These are phyloP conservation scores for Chunga burmeisteri DNA, from an alignment of 2,113 vertebrate species.

Conservation along the genomic window DNA sequence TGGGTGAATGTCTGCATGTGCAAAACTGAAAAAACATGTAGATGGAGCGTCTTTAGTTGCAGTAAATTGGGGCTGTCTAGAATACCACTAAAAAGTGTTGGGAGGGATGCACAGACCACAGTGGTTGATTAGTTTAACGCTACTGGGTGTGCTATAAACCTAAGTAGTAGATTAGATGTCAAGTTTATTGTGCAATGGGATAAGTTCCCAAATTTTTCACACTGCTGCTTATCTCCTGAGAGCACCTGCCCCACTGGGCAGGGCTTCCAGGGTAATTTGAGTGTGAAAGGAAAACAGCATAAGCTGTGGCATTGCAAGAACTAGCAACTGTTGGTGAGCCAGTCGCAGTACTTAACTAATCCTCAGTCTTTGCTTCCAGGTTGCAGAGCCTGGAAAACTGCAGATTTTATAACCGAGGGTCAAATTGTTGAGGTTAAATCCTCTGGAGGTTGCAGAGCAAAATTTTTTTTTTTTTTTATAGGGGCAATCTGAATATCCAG, in stretches of 20 bases:
- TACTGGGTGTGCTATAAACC: neutral
- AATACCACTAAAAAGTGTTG: neutral
- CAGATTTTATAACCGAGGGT: neutral
- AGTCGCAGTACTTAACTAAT: neutral
- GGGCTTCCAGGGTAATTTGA: neutral
- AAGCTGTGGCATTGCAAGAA: neutral
- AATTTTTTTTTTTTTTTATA: neutral
- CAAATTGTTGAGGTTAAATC: neutral
- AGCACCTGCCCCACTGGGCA: neutral
- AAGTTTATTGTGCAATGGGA: neutral
- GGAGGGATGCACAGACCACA: rapidly evolving
- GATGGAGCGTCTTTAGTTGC: neutral
- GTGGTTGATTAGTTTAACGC: neutral
- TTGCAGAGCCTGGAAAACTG: neutral
- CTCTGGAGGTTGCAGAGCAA: neutral
- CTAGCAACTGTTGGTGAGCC: neutral
- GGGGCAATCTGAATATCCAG: neutral
- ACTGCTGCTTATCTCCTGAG: neutral
- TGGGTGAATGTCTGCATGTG: neutral
- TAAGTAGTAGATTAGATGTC: neutral
- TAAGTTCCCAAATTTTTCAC: neutral
- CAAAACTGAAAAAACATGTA: neutral
- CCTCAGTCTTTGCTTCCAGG: neutral
- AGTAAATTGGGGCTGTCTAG: neutral
- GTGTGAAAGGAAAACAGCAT: neutral